Percentiles rank a stretch among this genome's conserved stretches.
Conservation (phyloP, 37 sponge, comb jelly and placozoan species). For the Cliona cf. orientalis region DNA sequence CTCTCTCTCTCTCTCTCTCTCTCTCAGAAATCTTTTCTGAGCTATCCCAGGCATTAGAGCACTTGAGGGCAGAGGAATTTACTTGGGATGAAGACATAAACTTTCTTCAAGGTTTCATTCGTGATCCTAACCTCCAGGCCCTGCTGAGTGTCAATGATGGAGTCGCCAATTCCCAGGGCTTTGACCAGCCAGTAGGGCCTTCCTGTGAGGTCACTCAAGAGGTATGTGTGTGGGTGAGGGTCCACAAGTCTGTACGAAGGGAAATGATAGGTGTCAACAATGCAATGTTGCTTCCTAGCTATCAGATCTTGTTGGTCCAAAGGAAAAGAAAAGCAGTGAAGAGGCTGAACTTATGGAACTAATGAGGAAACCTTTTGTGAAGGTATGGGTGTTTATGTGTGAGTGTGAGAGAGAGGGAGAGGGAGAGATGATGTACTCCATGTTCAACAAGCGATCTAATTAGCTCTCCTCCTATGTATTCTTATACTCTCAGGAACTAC, state of each 20-base stretch:
- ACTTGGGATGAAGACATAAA: slow-evolving; percentile 54
- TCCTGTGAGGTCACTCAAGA: neutral
- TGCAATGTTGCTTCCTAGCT: no score
- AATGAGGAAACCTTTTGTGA: slow-evolving; percentile 13
- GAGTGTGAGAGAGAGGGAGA: neutral
- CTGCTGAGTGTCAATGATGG: slow-evolving; percentile 56
- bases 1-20: neutral
- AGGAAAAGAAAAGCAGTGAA: no score
- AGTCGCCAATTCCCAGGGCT: slow-evolving; percentile 54
- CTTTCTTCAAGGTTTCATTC: slow-evolving; percentile 28
- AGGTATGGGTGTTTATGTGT: slow-evolving; percentile 2
- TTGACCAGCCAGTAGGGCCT: slow-evolving; percentile 66
- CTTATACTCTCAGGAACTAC: slow-evolving; percentile 14
- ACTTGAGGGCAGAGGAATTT: slow-evolving; percentile 29
- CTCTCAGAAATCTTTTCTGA: slow-evolving; percentile 23
- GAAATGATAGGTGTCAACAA: no score
- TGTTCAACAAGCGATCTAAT: neutral
- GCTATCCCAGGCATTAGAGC: slow-evolving; percentile 32
- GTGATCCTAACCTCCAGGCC: slow-evolving; percentile 20
- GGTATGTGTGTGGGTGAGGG: neutral
- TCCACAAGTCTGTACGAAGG: neutral
- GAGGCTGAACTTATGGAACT: slow-evolving; percentile 33
- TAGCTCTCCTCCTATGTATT: neutral
- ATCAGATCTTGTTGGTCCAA: no score
- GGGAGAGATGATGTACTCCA: no score